Percentiles rank a stretch among this genome's conserved stretches.
These are phyloP conservation scores for Mergus octosetaceus DNA, from an alignment of 2,797 vertebrate genomes.

Conservation along the genomic window DNA sequence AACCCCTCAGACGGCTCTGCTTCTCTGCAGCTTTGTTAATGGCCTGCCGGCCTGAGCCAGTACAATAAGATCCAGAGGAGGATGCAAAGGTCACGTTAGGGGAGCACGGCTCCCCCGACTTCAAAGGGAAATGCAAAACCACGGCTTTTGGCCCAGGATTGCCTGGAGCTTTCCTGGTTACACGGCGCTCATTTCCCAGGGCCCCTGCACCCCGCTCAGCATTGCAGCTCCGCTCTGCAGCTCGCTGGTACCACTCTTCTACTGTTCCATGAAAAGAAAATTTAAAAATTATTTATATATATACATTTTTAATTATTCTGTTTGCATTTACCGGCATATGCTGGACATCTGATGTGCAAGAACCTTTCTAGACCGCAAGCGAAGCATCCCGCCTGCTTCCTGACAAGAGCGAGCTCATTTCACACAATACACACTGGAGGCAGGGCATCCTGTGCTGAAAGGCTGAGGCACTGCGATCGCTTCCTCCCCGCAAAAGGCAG, in stretches of 20 bases:
- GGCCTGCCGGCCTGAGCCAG: neutral
- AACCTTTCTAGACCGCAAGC: neutral
- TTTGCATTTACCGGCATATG: neutral
- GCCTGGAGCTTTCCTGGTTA: neutral
- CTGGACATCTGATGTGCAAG: neutral
- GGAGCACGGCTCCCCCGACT: neutral
- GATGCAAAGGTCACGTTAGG: slow-evolving; percentile 42
- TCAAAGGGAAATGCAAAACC: slow-evolving; percentile 47
- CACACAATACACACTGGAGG: slow-evolving; percentile 25
- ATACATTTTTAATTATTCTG: neutral
- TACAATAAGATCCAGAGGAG: slow-evolving; percentile 22
- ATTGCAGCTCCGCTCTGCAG: neutral
- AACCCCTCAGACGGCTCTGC: neutral
- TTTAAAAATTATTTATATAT: neutral
- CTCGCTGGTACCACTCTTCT: neutral
- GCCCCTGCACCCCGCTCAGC: neutral
- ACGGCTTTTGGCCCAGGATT: neutral
- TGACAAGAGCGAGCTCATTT: neutral
- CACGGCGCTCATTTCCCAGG: neutral
- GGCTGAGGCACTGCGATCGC: neutral
- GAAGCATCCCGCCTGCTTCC: neutral
- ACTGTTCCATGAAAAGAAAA: fast-evolving
- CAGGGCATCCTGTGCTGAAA: slow-evolving; percentile 28
- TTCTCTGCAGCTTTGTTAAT: slow-evolving; percentile 31
- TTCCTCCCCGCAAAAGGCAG: slow-evolving; percentile 5